Evolutionary conservation across 2,888 invertebrate genomes (phyloP), one percentile per base, ranked within the genome.

Genomic region (Orthosia cruda): DNA sequence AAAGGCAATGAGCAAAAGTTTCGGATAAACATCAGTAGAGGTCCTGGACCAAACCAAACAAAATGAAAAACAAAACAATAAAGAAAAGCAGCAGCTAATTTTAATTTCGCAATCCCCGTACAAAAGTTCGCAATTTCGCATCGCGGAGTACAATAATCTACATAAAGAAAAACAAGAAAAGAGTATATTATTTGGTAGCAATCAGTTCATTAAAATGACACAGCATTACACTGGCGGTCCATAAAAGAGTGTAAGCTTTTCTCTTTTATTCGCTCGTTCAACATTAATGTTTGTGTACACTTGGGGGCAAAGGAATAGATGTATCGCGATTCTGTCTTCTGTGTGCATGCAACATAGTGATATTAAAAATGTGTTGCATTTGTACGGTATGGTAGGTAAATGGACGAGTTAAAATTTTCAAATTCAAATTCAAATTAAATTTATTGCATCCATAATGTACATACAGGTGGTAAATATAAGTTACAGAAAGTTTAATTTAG

Each of bases 171-270:
- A 57, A 32, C 20, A 79, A 68, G 32, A 52, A 20, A 15, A 23
- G 15, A 4, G n/a, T 63, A 40, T 66, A 55, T 69, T 47, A 65
- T 74, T 70, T 62, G 52, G 63, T 74, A 74, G 80, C 83, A 87
- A 86, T 83, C 88, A 85, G 83, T 86, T 85, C 83, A 87, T 87
- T 87, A 86, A 78, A 84, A 87, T 79, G 83, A 86, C 83, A 77
- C 81, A 77, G 68, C 71, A 77, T 78, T 83, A 83, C 86, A 84
- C 79, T 87, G 83, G 61, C 67, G 73, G 50, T 49, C 66, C 77
- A 85, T 85, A 77, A 83, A 86, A 79, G 68, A 75, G 74, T 80
- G 69, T 68, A 80, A 74, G 77, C 74, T 77, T 81, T 87, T 64
- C 67, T 74, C 71, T 85, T 86, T 87, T 85, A 83, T 87, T 80